phyloP scores from a whole-genome alignment of 2,888 invertebrate genomes.

The Parthenolecanium corni region DNA sequence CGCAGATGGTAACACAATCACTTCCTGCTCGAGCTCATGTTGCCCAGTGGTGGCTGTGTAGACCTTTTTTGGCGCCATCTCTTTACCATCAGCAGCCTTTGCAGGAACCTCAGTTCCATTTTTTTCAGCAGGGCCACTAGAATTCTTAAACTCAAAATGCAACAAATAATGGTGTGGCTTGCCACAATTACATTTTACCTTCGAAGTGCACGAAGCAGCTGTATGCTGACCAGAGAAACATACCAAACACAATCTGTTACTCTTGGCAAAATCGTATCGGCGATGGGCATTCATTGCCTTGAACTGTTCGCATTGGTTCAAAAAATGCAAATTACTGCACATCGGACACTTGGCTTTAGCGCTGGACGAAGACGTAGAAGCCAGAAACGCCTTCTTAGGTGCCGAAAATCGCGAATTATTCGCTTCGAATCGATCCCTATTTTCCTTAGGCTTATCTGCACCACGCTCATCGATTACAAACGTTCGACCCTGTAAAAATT shows the following conservation, averaged over 20 bases:
- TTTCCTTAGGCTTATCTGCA: background rate
- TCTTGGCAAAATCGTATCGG: background rate
- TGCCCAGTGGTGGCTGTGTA: background rate
- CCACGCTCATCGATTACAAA: background rate
- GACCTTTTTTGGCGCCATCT: background rate
- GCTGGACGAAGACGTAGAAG: background rate
- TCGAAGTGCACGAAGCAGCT: background rate
- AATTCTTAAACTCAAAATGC: background rate
- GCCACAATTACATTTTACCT: background rate
- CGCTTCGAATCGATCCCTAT: background rate
- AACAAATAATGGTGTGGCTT: background rate
- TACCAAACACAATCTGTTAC: background rate
- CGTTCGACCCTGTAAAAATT: conserved; percentile 6
- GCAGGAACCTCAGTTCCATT: background rate
- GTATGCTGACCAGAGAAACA: too few relatives aligned
- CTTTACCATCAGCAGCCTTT: background rate
- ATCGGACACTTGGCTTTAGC: background rate
- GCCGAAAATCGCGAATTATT: too few relatives aligned
- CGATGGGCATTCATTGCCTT: background rate
- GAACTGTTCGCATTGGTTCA: background rate
- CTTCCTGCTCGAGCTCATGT: too few relatives aligned
- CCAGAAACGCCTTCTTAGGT: too few relatives aligned
- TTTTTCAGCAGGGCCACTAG: background rate
- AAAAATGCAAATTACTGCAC: background rate
- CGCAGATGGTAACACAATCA: too few relatives aligned